A percentile compares a stretch with the other conserved stretches of the same genome.
phyloP scores from a whole-genome alignment of 2,888 invertebrate genomes.

The Thereva nobilitata region DNA sequence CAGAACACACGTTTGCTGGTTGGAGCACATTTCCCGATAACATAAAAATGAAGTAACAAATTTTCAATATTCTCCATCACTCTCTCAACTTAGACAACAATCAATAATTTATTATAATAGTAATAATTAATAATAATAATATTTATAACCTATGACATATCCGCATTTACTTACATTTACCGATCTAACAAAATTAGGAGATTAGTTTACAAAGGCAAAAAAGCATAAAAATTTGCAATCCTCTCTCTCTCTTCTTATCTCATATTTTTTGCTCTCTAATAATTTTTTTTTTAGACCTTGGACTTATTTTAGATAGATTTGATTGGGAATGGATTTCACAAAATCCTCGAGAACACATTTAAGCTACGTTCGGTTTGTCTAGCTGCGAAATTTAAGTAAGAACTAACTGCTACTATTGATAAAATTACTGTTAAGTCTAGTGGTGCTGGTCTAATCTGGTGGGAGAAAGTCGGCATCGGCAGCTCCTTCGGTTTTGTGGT shows the following conservation, averaged over 20 bases:
- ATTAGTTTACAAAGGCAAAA: conserved; percentile 33
- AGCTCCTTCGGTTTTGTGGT: conserved; percentile 54
- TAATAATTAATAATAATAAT: conserved; percentile 17
- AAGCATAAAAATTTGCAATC: conserved; percentile 24
- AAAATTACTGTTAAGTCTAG: not conserved
- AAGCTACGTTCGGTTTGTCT: not conserved
- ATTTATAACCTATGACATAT: conserved; percentile 18
- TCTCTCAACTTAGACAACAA: too few species aligned
- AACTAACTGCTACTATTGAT: conserved; percentile 4
- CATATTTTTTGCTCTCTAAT: not conserved
- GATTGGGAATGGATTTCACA: conserved; percentile 5
- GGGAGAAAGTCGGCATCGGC: conserved; percentile 44
- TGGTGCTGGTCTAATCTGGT: not conserved
- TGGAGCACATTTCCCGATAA: too few species aligned
- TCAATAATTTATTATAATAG: too few species aligned
- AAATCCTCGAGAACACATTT: conserved; percentile 12
- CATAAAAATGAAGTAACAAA: too few species aligned
- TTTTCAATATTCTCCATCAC: too few species aligned
- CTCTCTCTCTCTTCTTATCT: too few species aligned
- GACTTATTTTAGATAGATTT: not conserved
- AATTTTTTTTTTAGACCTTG: conserved; percentile 6
- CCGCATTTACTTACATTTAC: conserved; percentile 22
- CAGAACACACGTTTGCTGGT: too few species aligned
- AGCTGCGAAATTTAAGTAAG: not conserved
- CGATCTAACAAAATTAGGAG: conserved; percentile 25